Evolutionary conservation across 2,797 vertebrate species (phyloP).

Genomic region (Thamnophis elegans): DNA sequence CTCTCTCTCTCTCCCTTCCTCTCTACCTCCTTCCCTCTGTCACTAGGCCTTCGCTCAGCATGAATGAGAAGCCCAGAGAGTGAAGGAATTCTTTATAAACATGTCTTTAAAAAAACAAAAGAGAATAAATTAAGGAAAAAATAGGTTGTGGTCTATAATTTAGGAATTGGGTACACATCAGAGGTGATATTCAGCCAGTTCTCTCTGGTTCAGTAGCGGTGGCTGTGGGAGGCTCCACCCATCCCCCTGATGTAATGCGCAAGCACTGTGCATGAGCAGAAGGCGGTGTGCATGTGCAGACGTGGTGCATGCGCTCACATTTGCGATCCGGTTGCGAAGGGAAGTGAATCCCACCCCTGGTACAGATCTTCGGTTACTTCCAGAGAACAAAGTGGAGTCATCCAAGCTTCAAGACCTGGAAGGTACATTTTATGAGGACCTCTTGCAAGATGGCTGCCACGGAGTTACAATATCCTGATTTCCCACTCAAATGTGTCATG

Average conservation of each 20-base stretch:
- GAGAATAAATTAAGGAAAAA: background rate
- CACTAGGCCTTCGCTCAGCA: conserved; percentile 42
- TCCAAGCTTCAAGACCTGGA: background rate
- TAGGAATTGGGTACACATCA: background rate
- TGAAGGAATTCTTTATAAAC: background rate
- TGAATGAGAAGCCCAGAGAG: conserved; percentile 43
- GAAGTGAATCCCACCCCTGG: background rate
- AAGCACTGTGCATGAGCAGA: too few species aligned
- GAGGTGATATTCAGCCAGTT: too few species aligned
- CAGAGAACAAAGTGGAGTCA: background rate
- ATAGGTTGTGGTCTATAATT: background rate
- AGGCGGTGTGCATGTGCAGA: too few species aligned
- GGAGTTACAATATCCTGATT: background rate
- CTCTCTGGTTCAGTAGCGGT: too few species aligned
- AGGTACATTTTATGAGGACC: background rate
- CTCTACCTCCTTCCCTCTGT: conserved; percentile 4
- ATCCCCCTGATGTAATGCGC: too few species aligned
- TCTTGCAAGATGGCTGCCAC: background rate
- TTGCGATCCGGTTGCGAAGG: too few species aligned
- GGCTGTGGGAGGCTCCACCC: too few species aligned
- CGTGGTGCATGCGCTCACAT: too few species aligned
- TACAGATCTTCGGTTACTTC: background rate
- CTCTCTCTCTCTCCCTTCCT: conserved; percentile 40
- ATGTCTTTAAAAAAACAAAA: background rate
- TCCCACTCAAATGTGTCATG: background rate